These are phyloP conservation scores for Synchiropus splendidus DNA, from an alignment of 2,113 vertebrate species.

Conservation along the genomic window DNA sequence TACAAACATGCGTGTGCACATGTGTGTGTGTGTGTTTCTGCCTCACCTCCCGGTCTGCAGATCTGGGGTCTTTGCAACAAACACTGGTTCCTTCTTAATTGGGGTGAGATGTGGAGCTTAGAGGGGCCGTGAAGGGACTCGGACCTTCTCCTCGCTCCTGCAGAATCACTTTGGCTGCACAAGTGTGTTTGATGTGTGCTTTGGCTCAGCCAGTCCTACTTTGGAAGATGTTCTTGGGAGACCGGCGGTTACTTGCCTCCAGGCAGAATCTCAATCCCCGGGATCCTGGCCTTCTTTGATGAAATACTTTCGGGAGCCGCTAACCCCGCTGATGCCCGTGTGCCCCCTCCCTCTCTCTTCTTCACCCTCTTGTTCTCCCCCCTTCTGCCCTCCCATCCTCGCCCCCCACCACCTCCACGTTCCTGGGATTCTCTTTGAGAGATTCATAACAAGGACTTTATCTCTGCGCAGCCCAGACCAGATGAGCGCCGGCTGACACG, in stretches of 20 bases:
- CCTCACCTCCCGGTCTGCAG: constrained; percentile 43
- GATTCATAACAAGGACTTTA: constrained; percentile 66
- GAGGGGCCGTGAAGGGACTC: constrained; percentile 58
- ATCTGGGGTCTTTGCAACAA: constrained; percentile 59
- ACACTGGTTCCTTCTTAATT: constrained; percentile 71
- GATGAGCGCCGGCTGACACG: constrained; percentile 62
- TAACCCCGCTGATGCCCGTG: constrained; percentile 63
- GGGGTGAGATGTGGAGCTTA: constrained; percentile 70
- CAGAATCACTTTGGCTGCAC: constrained; percentile 67
- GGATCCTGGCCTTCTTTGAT: constrained; percentile 73
- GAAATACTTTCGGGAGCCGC: constrained; percentile 72
- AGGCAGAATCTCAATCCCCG: constrained; percentile 73
- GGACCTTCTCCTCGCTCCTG: constrained; percentile 65
- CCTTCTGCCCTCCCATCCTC: constrained; percentile 8
- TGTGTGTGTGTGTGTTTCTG: constrained; percentile 6
- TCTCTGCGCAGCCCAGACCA: constrained; percentile 57
- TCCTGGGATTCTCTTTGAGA: constrained; percentile 56
- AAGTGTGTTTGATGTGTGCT: constrained; percentile 75
- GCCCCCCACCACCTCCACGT: constrained; percentile 28
- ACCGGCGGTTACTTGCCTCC: constrained; percentile 69
- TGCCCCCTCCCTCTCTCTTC: constrained; percentile 35
- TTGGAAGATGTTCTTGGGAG: constrained; percentile 76
- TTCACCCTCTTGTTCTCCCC: constrained; percentile 47
- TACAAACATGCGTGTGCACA: not conserved
- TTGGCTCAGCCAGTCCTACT: constrained; percentile 69